Evolutionary conservation across 1,140 invertebrate genomes (phyloP), one percentile per base, ranked within the genome.

Genomic region (Pogonomyrmex barbatus): DNA sequence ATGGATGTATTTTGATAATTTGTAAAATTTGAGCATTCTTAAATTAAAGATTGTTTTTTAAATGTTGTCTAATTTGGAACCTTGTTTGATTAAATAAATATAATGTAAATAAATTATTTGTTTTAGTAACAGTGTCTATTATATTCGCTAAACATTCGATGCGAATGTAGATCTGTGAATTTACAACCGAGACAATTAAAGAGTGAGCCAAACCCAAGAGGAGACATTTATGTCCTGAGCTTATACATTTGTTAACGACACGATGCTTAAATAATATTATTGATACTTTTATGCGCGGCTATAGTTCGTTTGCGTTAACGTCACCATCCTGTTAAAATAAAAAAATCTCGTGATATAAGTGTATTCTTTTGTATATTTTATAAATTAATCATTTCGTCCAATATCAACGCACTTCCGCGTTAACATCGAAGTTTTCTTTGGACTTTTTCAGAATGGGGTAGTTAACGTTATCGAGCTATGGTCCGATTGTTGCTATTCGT

Each of bases 401-500:
- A 58, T 56, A 14, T 47, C 54, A 2, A 9, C 30, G 24, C 5
- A 6, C 10, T 8, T 67, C 77, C 8, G 39, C 83, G n/a, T 50
- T 73, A 82, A 1, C 4, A 5, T 50, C 6, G 24, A 68, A 58
- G 39, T 71, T 58, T 75, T 56, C 60, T 47, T 63, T 85, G 4
- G 47, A 89, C 67, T 36, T 67, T 63, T 24, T 10, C 24, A 36
- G 62, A 89, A 65, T 71, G 90, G 87, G 84, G 92, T 89, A 88
- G 89, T 92, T 93, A 90, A 94, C 90, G 87, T 93, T 90, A 90
- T 86, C 91, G 92, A 93, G 84, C 91, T 93, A 92, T 92, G 87
- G 91, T 93, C 93, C 89, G 94, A 95, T 94, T 95, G 94, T 95
- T 95, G 93, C 94, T 95, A 95, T 94, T 94, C 94, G 91, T 95